phyloP scores from a whole-genome alignment of 2,113 vertebrate species.

The Anhinga rufa region DNA sequence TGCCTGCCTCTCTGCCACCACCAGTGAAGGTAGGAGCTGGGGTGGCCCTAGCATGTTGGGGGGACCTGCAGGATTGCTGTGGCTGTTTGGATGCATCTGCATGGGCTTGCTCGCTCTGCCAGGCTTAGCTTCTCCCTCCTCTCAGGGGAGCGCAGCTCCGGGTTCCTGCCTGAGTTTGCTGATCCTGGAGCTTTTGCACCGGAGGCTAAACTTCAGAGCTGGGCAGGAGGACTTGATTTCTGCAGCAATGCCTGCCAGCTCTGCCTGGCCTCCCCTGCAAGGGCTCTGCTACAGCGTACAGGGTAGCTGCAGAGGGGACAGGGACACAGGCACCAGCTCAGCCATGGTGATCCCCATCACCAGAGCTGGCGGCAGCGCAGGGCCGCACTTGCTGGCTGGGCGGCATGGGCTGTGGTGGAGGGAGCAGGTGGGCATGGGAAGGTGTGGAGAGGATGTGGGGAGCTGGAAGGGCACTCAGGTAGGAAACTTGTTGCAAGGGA shows the following conservation, averaged over 20 bases:
- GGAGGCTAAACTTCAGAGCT: slow-evolving; percentile 19
- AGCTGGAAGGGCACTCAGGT: background rate
- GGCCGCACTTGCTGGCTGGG: background rate
- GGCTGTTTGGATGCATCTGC: background rate
- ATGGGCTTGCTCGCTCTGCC: background rate
- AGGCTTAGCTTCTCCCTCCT: background rate
- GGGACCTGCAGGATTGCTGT: background rate
- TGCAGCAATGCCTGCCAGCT: background rate
- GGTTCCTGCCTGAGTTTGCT: background rate
- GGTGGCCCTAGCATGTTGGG: background rate
- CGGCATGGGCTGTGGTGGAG: accelerated
- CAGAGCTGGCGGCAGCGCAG: background rate
- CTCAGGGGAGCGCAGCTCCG: background rate
- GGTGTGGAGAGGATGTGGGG: background rate
- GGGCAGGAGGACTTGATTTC: background rate
- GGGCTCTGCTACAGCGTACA: background rate
- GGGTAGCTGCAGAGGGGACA: background rate
- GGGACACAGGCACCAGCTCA: background rate
- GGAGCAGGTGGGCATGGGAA: background rate
- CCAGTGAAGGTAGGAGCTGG: slow-evolving; percentile 59
- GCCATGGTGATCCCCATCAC: background rate
- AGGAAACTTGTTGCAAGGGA: background rate
- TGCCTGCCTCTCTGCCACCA: slow-evolving; percentile 57
- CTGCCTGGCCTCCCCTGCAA: background rate
- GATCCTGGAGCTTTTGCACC: background rate